phyloP scores from a whole-genome alignment of 2,797 vertebrate genomes.

The Anableps anableps region DNA sequence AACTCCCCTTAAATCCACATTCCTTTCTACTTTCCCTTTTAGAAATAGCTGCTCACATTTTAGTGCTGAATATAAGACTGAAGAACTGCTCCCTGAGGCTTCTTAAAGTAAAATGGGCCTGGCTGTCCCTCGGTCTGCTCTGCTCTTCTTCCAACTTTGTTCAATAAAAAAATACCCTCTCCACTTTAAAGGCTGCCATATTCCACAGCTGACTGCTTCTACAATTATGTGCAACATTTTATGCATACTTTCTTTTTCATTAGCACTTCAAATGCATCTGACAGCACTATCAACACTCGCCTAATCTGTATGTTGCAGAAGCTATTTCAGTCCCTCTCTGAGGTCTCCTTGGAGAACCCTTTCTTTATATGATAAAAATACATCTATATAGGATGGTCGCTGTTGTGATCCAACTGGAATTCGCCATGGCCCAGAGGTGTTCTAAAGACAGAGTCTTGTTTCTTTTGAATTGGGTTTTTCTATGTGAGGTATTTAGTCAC shows the following conservation, averaged over 20 bases:
- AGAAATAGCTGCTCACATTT: conserved; percentile 42
- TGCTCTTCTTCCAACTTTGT: conserved; percentile 44
- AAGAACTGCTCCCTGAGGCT: conserved; percentile 15
- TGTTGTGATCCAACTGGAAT: conserved; percentile 10
- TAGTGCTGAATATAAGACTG: conserved; percentile 43
- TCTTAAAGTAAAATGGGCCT: conserved; percentile 40
- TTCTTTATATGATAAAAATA: conserved; percentile 21
- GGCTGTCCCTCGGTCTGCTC: conserved; percentile 17
- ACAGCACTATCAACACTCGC: conserved; percentile 25
- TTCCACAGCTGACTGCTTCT: conserved; percentile 63
- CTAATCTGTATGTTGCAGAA: conserved; percentile 31
- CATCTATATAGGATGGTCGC: conserved; percentile 7
- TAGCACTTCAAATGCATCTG: conserved; percentile 53
- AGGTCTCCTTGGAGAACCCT: conserved; percentile 9
- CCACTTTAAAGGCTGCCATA: conserved; percentile 55
- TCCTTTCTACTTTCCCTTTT: conserved; percentile 25
- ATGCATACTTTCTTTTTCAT: conserved; percentile 61
- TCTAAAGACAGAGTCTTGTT: conserved; percentile 11
- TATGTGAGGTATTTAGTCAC: conserved; percentile 1
- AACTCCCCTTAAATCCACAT: conserved; percentile 13
- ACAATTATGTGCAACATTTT: conserved; percentile 63
- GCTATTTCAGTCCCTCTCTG: conserved; percentile 24
- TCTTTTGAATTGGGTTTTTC: conserved; percentile 6
- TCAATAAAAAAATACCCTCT: conserved; percentile 59
- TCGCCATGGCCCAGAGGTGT: conserved; percentile 2